A percentile compares a stretch with the other conserved stretches of the same genome.
Conservation (phyloP, 1,140 invertebrate genomes). For the Littorina saxatilis region DNA sequence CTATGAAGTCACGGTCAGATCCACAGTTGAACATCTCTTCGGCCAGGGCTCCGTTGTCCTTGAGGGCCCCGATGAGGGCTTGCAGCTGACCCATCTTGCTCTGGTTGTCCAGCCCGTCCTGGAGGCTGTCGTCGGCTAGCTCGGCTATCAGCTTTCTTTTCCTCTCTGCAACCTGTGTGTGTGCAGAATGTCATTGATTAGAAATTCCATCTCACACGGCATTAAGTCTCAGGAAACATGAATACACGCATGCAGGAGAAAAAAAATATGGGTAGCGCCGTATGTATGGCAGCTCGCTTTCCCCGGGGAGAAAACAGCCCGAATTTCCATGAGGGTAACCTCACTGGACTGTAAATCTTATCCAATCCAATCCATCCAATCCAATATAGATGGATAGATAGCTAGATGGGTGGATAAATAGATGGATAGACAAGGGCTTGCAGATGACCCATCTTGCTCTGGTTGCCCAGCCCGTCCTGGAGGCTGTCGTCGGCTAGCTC, state of each 20-base stretch:
- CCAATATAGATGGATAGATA: too few relatives aligned
- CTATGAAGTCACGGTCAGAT: slow-evolving; percentile 31
- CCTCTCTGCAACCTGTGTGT: slow-evolving; percentile 23
- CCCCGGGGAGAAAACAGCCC: too few relatives aligned
- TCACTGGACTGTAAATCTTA: too few relatives aligned
- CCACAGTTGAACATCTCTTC: slow-evolving; percentile 30
- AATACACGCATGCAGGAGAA: too few relatives aligned
- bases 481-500: slow-evolving; percentile 17
- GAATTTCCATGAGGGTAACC: too few relatives aligned
- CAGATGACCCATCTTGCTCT: slow-evolving; percentile 1
- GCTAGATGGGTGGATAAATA: too few relatives aligned
- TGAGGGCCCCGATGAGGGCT: slow-evolving; percentile 23
- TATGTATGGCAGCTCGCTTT: too few relatives aligned
- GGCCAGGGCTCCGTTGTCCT: slow-evolving; percentile 25
- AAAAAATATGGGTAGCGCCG: too few relatives aligned
- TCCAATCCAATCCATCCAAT: too few relatives aligned
- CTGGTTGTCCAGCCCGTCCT: background rate
- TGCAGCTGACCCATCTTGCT: slow-evolving; percentile 5
- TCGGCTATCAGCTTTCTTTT: slow-evolving; percentile 15
- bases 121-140: slow-evolving; percentile 4
- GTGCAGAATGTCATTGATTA: too few relatives aligned
- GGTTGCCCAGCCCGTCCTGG: background rate
- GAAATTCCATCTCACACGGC: too few relatives aligned
- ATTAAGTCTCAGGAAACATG: too few relatives aligned
- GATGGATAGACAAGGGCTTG: slow-evolving; percentile 21